Percentiles rank a stretch among this genome's conserved stretches.
Evolutionary conservation across 2,888 invertebrate species (phyloP).

Genomic region (Ellobium chinense): DNA sequence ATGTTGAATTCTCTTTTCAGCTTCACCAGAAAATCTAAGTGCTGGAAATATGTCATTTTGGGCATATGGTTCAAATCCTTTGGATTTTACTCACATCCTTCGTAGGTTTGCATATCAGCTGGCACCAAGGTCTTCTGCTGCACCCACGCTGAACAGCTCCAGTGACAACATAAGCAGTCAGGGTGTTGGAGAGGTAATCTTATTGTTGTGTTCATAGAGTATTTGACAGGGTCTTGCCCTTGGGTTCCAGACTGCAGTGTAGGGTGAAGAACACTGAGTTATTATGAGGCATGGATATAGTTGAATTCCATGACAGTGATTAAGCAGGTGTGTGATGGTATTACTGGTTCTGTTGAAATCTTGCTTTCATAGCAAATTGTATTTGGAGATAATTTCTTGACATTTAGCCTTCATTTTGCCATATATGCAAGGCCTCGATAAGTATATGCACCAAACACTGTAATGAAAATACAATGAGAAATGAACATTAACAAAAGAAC

Average conservation of each 20-base stretch:
- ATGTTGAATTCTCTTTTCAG: constrained; percentile 51
- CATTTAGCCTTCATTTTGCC: too few relatives aligned
- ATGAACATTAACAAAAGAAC: too few relatives aligned
- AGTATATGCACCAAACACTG: not conserved
- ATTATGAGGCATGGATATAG: too few relatives aligned
- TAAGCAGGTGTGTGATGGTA: too few relatives aligned
- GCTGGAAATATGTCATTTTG: constrained; percentile 70
- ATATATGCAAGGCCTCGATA: too few relatives aligned
- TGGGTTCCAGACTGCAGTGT: too few relatives aligned
- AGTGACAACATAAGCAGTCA: constrained; percentile 61
- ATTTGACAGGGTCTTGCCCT: too few relatives aligned
- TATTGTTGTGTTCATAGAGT: not conserved
- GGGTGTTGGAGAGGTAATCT: constrained; percentile 65
- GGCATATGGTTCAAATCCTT: constrained; percentile 70
- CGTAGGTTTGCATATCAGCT: constrained; percentile 75
- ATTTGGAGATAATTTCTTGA: too few relatives aligned
- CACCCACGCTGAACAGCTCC: constrained; percentile 61
- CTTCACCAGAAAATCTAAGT: constrained; percentile 60
- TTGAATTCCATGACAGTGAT: too few relatives aligned
- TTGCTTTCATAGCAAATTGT: too few relatives aligned
- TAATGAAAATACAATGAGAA: not conserved
- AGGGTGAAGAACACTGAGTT: too few relatives aligned
- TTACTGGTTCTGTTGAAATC: too few relatives aligned
- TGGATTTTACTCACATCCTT: constrained; percentile 69
- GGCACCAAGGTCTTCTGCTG: constrained; percentile 71